Evolutionary conservation across 2,888 invertebrate species (phyloP).

Genomic region (Drosophila mercatorum): DNA sequence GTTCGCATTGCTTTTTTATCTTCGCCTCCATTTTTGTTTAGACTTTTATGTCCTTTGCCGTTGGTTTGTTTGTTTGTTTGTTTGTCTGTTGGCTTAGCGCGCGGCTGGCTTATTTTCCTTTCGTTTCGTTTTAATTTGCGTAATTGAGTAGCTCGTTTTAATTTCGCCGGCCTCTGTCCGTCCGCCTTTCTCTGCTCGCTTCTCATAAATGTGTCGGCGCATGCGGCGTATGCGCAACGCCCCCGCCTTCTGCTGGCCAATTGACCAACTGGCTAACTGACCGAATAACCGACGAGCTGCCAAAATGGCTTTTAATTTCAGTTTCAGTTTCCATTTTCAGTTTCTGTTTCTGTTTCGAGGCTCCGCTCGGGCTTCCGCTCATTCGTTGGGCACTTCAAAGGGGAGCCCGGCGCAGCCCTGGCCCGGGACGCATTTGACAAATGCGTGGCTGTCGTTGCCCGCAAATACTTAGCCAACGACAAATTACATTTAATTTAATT

Average conservation of each 20-base stretch:
- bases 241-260: conserved; percentile 17
- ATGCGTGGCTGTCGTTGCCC: conserved; percentile 49
- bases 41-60: conserved; percentile 53
- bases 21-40: conserved; percentile 4
- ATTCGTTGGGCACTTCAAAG: conserved; percentile 39
- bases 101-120: conserved; percentile 72
- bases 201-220: conserved; percentile 47
- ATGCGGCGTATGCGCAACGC: conserved; percentile 49
- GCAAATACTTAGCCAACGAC: conserved; percentile 65
- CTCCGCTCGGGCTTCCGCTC: neutral
- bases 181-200: conserved; percentile 30
- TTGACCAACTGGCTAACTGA: conserved; percentile 27
- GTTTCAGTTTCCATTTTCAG: conserved; percentile 14
- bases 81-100: conserved; percentile 48
- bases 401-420: conserved; percentile 23
- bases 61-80: conserved; percentile 7
- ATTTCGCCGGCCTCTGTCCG: conserved; percentile 48
- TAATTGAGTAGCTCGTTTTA: conserved; percentile 79
- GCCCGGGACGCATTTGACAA: conserved; percentile 50
- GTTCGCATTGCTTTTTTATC: conserved; percentile 48
- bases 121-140: conserved; percentile 74
- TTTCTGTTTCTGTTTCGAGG: conserved; percentile 1
- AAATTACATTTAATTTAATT: conserved; percentile 80
- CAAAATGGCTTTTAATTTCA: conserved; percentile 29
- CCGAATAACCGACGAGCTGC: conserved; percentile 6